Base-by-base conservation (phyloP, 1,140 invertebrate species). In the Lepidostoma basale region DNA sequence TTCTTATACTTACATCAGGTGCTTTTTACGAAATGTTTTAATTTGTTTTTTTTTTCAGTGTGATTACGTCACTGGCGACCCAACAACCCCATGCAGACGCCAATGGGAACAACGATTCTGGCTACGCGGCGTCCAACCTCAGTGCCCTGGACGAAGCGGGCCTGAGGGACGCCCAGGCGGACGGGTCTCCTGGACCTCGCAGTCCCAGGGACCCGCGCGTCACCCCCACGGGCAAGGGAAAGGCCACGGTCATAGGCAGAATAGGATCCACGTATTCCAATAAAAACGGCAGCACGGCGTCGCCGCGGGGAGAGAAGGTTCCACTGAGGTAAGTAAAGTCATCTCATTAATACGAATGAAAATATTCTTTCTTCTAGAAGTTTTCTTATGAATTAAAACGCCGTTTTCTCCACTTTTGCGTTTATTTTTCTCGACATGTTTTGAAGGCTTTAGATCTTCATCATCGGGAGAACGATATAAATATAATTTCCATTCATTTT, bases 81-180 rank as follows among this genome's bases (percentile, higher is more conserved):
- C 80, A 60, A 16, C 76, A 82, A 59, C 80, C 84, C 28, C 76
- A 85, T 26, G 81, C 83, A 25, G 90, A 90, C 74, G 85, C 89
- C 20, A 91, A 92, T 76, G 90, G 90, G 67, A 92, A 92, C 83
- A 90, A 91, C 78, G 90, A 92, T 79, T 91, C 89, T 36, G 90
- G 90, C 42, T 92, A 92, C 79, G 90, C 88, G 16, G 85, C 89
- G 67, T 90, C 88, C 74, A 88, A 87, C 75, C 77, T 85, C 74
- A 58, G 54, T 33, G 30, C 28, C 5, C 54, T 39, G 18, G 54
- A 58, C 28, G 54, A 58, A 12, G 20, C 54, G 16, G 54, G 30
- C 4, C 20, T 58, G 88, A 86, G 79, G 84, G 81, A 76, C 89
- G 68, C 90, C 87, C 74, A 88, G 86, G 75, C 77, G 83, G 74